These are phyloP conservation scores for Montifringilla adamsi DNA, from an alignment of 2,113 vertebrate genomes.

Conservation along the genomic window DNA sequence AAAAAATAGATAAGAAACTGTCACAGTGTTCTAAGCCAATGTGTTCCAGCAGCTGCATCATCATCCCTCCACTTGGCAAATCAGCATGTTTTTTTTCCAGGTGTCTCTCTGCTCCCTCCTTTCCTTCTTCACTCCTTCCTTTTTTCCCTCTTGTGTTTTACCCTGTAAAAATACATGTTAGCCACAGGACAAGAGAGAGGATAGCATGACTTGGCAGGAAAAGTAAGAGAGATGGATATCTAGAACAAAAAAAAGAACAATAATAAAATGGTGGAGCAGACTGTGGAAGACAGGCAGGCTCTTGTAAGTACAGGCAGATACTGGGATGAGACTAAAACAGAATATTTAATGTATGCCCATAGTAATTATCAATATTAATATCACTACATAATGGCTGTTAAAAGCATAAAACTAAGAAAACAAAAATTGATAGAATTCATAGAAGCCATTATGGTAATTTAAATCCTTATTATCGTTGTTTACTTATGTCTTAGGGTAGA, in stretches of 20 bases:
- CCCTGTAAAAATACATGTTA: background rate
- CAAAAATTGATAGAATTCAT: constrained; percentile 12
- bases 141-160: background rate
- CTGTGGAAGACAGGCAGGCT: background rate
- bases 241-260: background rate
- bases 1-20: background rate
- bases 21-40: background rate
- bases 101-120: background rate
- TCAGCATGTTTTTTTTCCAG: background rate
- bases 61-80: background rate
- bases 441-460: constrained; percentile 6
- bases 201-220: background rate
- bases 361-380: background rate
- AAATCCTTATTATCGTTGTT: constrained; percentile 12
- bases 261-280: background rate
- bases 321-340: background rate
- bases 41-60: background rate
- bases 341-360: background rate
- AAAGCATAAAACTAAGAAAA: background rate
- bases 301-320: background rate
- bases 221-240: background rate
- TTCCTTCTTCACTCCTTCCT: background rate
- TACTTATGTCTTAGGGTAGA: constrained; percentile 2
- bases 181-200: background rate
- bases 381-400: background rate